These are phyloP conservation scores for Lasioglossum baleicum DNA, from an alignment of 1,140 invertebrate species.

Conservation along the genomic window DNA sequence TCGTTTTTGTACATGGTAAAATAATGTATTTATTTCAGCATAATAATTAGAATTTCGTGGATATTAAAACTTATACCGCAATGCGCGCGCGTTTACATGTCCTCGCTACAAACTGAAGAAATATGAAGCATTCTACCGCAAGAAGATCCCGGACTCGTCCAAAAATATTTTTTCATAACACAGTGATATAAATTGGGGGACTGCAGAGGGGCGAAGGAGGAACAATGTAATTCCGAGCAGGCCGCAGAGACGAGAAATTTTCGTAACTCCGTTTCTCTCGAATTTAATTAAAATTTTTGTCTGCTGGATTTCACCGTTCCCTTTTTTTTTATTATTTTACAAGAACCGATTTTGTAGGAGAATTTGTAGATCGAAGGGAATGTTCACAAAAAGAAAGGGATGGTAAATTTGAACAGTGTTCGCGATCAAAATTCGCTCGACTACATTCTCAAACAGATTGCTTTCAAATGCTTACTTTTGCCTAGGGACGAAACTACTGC, in stretches of 20 bases:
- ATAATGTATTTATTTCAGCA: too few species aligned
- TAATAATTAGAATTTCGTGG: too few species aligned
- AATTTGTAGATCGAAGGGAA: slow-evolving; percentile 8
- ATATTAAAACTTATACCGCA: too few species aligned
- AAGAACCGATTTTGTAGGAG: background rate
- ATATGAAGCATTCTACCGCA: background rate
- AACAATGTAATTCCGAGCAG: slow-evolving; percentile 35
- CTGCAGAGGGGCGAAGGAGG: background rate
- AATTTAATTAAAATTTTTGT: slow-evolving; percentile 49
- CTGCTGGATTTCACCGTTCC: background rate
- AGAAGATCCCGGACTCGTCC: background rate
- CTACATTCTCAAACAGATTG: too few species aligned
- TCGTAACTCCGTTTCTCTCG: slow-evolving; percentile 30
- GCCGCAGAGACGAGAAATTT: slow-evolving; percentile 30
- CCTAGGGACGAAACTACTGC: too few species aligned
- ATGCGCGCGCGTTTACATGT: background rate
- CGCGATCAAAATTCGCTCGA: too few species aligned
- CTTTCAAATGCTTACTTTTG: too few species aligned
- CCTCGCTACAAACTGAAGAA: background rate
- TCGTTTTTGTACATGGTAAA: too few species aligned
- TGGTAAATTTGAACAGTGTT: too few species aligned
- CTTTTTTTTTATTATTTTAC: slow-evolving; percentile 11
- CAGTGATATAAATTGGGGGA: slow-evolving; percentile 25
- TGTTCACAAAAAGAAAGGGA: too few species aligned
- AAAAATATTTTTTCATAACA: slow-evolving; percentile 26